Percentiles rank a stretch among this genome's conserved stretches.
phyloP scores from a whole-genome alignment of 2,113 vertebrate genomes.

The Megaceryle torquata region DNA sequence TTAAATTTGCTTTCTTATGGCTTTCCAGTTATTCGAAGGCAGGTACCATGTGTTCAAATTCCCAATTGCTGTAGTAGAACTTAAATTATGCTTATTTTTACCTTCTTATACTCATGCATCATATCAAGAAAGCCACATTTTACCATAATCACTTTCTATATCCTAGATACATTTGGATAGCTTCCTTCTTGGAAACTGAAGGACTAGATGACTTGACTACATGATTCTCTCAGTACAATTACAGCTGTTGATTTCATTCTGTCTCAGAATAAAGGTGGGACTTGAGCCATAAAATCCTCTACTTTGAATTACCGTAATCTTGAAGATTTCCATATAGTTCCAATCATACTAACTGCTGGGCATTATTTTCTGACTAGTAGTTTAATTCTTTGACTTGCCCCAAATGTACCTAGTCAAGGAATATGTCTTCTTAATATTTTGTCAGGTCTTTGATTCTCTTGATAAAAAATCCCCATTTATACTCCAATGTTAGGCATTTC shows the following conservation, averaged over 20 bases:
- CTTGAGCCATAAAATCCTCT: not conserved
- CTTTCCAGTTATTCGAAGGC: not conserved
- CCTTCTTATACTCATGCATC: not conserved
- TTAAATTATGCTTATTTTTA: not conserved
- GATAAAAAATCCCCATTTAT: not conserved
- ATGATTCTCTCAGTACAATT: not conserved
- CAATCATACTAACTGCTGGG: not conserved
- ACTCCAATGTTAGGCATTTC: not conserved
- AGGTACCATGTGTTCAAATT: not conserved
- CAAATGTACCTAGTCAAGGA: not conserved
- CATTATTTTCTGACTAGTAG: not conserved
- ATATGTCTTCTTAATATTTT: not conserved
- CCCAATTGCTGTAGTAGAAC: not conserved
- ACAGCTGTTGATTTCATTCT: not conserved
- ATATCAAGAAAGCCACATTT: not conserved
- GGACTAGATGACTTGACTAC: not conserved
- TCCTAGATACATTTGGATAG: not conserved
- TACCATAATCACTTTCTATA: not conserved
- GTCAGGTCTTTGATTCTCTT: not conserved
- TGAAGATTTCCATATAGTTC: not conserved
- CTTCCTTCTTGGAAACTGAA: not conserved
- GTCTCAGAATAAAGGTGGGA: not conserved
- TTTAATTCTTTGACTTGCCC: not conserved
- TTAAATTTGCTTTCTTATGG: not conserved
- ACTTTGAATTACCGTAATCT: not conserved